Percentiles rank a stretch among this genome's conserved stretches.
phyloP scores from a whole-genome alignment of 2,888 invertebrate species.

The Gortyna flavago region DNA sequence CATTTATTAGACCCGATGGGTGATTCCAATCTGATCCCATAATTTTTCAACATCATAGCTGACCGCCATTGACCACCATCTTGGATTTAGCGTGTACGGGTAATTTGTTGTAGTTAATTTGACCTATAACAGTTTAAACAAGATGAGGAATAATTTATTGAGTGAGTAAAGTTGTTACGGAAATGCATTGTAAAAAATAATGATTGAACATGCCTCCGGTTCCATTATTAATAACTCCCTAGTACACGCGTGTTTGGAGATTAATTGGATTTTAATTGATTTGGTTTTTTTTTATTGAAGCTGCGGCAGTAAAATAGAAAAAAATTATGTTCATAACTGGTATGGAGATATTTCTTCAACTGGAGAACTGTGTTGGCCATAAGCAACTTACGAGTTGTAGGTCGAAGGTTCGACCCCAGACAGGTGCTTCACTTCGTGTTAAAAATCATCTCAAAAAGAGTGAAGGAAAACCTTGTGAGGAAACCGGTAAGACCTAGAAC shows the following conservation, averaged over 20 bases:
- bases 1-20: constrained; percentile 43
- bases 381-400: too few species aligned
- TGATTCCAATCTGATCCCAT: constrained; percentile 41
- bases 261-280: constrained; percentile 42
- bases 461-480: too few species aligned
- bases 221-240: constrained; percentile 33
- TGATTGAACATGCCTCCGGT: constrained; percentile 49
- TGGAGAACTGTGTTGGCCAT: too few species aligned
- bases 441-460: too few species aligned
- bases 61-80: constrained; percentile 7
- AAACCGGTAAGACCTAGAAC: too few species aligned
- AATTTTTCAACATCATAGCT: constrained; percentile 36
- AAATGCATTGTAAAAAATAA: constrained; percentile 53
- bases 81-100: not conserved
- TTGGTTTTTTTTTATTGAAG: not conserved
- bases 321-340: not conserved
- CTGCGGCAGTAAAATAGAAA: not conserved
- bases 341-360: not conserved
- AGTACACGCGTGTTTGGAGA: not conserved
- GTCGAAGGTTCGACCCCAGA: too few species aligned
- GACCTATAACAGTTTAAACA: constrained; percentile 22
- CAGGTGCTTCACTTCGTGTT: too few species aligned
- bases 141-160: constrained; percentile 25
- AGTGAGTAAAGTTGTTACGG: constrained; percentile 24
- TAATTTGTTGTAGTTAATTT: constrained; percentile 17